Conservation (phyloP, 35 echinoderm and acorn worm genomes). For the Hemicentrotus pulcherrimus region DNA sequence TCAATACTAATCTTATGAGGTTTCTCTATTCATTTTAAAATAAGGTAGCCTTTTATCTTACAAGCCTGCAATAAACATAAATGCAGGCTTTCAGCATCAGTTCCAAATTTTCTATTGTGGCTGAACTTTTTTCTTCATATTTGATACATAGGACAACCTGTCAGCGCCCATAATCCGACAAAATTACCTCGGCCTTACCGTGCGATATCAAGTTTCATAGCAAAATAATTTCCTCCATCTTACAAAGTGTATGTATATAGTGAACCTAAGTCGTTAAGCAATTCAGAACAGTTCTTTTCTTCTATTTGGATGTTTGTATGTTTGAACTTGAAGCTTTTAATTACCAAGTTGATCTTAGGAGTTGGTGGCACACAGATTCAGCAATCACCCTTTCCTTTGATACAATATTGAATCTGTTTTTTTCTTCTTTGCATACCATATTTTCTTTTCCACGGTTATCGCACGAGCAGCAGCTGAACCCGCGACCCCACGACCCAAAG, state of each 20-base stretch:
- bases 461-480: constrained; percentile 53
- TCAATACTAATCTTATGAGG: too few species aligned
- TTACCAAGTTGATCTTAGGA: background rate
- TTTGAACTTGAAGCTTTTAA: background rate
- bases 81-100: background rate
- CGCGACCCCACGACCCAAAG: constrained; percentile 39
- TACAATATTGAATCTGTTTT: background rate
- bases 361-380: background rate
- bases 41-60: too few species aligned
- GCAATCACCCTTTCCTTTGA: background rate
- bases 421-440: background rate
- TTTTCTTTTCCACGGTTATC: constrained; percentile 49
- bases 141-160: constrained; percentile 4
- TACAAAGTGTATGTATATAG: background rate
- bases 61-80: too few species aligned
- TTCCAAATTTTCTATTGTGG: background rate
- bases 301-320: background rate
- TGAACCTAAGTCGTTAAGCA: background rate
- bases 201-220: constrained; percentile 31
- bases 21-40: too few species aligned
- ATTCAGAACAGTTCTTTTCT: background rate
- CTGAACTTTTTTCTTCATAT: background rate
- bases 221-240: constrained; percentile 4
- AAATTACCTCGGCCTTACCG: constrained; percentile 42
- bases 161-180: constrained; percentile 36